Evolutionary conservation across 2,797 vertebrate species (phyloP).

Genomic region (Sebastes nivosus): DNA sequence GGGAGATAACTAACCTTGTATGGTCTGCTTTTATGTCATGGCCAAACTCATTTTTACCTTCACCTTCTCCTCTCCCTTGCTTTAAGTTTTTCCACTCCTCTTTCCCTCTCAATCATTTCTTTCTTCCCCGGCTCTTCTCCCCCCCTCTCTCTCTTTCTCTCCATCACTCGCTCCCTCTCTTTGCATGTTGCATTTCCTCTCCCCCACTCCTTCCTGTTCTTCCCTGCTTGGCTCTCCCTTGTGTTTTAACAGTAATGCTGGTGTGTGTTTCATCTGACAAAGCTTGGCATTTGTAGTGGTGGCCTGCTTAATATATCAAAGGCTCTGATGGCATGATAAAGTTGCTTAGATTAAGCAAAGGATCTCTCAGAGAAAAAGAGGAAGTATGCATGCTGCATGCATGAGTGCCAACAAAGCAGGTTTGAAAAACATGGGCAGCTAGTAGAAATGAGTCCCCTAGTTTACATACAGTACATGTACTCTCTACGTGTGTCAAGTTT

Average conservation of each 20-base stretch:
- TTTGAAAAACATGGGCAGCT: neutral
- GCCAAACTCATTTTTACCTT: conserved; percentile 43
- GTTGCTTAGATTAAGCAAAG: conserved; percentile 47
- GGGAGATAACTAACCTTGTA: conserved; percentile 58
- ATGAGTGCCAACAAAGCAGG: neutral
- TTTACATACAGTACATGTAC: neutral
- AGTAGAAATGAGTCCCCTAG: neutral
- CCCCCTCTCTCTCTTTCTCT: neutral
- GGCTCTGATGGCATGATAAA: conserved; percentile 51
- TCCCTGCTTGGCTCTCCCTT: conserved; percentile 16
- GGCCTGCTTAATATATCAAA: conserved; percentile 71
- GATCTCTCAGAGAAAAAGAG: conserved; percentile 20
- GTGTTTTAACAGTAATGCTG: conserved; percentile 41
- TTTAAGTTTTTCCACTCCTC: conserved; percentile 5
- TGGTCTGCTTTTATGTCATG: conserved; percentile 31
- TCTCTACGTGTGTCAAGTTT: neutral
- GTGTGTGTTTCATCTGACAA: conserved; percentile 58
- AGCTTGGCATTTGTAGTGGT: conserved; percentile 38
- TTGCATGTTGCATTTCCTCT: neutral
- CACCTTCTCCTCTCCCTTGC: conserved; percentile 21
- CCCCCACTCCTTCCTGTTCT: neutral
- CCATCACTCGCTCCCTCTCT: neutral
- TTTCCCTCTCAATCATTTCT: neutral
- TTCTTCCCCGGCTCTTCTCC: conserved; percentile 1
- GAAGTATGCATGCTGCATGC: neutral